These are phyloP conservation scores for Babyrousa celebensis DNA, from an alignment of 2,797 vertebrate genomes.

Conservation along the genomic window DNA sequence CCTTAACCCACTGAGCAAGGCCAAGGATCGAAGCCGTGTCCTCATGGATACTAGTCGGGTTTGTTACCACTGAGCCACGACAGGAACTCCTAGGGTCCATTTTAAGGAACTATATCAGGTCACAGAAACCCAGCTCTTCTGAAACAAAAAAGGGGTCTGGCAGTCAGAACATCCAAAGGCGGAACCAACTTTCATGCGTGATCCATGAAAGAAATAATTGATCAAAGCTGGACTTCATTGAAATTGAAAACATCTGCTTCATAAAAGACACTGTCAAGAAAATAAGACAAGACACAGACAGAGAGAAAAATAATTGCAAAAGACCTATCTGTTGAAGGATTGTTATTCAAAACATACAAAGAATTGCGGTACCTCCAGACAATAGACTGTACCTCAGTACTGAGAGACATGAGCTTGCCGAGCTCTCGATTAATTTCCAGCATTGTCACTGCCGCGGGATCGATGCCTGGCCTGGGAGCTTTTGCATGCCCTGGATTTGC, in stretches of 20 bases:
- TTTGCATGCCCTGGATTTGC: no score
- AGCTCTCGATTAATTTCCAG: no score
- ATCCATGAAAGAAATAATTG: background rate
- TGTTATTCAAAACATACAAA: background rate
- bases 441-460: no score
- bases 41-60: no score
- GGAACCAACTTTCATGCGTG: background rate
- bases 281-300: background rate
- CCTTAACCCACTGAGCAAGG: no score
- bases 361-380: background rate
- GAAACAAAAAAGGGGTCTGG: background rate
- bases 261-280: background rate
- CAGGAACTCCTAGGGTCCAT: background rate
- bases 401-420: background rate
- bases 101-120: conserved; percentile 1
- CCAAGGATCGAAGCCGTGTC: no score
- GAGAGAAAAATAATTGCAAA: background rate
- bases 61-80: no score
- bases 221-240: no score
- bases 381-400: background rate
- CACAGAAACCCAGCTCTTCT: background rate
- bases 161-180: background rate
- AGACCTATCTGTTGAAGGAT: background rate
- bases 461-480: no score
- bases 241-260: no score